These are phyloP conservation scores for Trissonchulus sp. DNA, from an alignment of 2,888 invertebrate species.

Conservation along the genomic window DNA sequence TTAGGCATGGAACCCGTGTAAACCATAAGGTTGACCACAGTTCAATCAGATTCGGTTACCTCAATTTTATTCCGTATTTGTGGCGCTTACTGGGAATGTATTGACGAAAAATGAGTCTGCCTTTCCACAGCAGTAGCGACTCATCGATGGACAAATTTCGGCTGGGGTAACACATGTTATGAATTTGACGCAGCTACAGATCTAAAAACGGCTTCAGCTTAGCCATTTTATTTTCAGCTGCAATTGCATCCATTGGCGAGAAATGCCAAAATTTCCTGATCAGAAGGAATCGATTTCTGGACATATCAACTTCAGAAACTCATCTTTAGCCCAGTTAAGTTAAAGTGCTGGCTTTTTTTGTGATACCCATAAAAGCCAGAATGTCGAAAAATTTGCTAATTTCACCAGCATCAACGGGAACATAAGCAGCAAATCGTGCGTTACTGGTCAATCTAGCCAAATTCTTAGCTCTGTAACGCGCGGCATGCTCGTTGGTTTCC, in stretches of 20 bases:
- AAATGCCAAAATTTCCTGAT: conserved; percentile 5
- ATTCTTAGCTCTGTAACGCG: conserved; percentile 8
- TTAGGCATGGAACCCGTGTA: background rate
- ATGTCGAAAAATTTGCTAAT: conserved; percentile 12
- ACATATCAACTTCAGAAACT: background rate
- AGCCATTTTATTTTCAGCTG: background rate
- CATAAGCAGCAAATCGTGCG: background rate
- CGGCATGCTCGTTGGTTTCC: conserved; percentile 22
- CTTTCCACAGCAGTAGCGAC: conserved; percentile 3
- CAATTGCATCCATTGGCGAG: background rate
- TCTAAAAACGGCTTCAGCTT: background rate
- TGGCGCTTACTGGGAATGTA: conserved; percentile 19
- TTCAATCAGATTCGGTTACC: background rate
- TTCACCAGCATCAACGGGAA: conserved; percentile 1
- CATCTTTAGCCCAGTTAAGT: background rate
- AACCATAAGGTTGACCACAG: conserved; percentile 18
- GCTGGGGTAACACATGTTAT: background rate
- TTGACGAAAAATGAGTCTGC: conserved; percentile 9
- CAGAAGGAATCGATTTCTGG: conserved; percentile 15
- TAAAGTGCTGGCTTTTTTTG: background rate
- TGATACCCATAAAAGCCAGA: conserved; percentile 7
- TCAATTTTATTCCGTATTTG: conserved; percentile 25
- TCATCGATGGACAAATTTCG: conserved; percentile 8
- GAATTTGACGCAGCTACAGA: background rate
- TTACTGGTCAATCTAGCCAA: background rate